These are phyloP conservation scores for Athalia rosae DNA, from an alignment of 2,888 invertebrate species.

Conservation along the genomic window DNA sequence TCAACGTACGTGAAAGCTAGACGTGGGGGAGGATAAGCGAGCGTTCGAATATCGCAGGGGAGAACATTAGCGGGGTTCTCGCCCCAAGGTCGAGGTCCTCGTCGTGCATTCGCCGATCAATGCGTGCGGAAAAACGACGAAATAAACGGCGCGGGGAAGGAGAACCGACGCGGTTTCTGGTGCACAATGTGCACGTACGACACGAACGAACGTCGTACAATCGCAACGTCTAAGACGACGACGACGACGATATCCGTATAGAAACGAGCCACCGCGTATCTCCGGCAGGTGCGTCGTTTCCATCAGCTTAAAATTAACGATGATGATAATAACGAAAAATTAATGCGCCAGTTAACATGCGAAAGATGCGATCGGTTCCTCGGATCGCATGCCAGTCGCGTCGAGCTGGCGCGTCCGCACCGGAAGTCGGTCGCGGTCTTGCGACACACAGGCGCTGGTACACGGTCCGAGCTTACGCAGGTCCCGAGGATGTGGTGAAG, in stretches of 20 bases:
- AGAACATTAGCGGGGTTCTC: slow-evolving; percentile 14
- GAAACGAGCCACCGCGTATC: not conserved
- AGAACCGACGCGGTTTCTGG: not conserved
- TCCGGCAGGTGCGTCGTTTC: not conserved
- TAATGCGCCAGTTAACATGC: slow-evolving; percentile 3
- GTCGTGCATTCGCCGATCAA: slow-evolving; percentile 24
- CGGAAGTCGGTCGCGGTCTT: slow-evolving; percentile 26
- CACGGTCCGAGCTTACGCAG: not conserved
- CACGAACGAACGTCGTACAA: no score
- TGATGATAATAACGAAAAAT: not conserved
- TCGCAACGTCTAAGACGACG: no score
- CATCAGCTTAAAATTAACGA: not conserved
- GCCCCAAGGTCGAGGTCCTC: slow-evolving; percentile 40
- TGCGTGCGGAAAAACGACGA: not conserved
- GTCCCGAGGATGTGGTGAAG: slow-evolving; percentile 31
- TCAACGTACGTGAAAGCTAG: no score
- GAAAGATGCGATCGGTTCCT: not conserved
- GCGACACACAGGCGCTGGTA: not conserved
- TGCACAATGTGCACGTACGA: not conserved
- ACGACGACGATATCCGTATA: not conserved
- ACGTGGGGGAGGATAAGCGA: not conserved
- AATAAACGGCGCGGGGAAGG: not conserved
- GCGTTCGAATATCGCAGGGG: not conserved
- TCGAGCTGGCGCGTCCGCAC: slow-evolving; percentile 40
- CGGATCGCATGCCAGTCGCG: slow-evolving; percentile 36